These are phyloP conservation scores for Ochotona princeps DNA, from an alignment of 2,113 vertebrate genomes.

Conservation along the genomic window DNA sequence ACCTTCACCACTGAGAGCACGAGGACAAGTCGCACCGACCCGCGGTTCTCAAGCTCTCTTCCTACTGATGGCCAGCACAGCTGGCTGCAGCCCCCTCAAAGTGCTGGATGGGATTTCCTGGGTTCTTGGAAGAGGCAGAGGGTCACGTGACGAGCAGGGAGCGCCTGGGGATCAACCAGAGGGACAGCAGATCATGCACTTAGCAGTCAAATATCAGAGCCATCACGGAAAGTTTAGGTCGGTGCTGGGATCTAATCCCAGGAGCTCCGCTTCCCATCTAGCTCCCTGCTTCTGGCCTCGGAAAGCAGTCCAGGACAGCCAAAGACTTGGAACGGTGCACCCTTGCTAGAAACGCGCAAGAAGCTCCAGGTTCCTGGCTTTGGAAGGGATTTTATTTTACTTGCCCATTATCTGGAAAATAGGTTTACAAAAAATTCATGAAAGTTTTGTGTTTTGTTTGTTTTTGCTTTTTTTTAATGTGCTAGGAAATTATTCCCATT, in stretches of 20 bases:
- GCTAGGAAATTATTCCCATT: not conserved
- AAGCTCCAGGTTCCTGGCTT: too few relatives aligned
- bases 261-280: too few relatives aligned
- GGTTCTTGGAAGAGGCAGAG: not conserved
- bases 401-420: not conserved
- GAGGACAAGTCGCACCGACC: not conserved
- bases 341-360: too few relatives aligned
- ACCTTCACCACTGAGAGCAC: not conserved
- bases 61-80: too few relatives aligned
- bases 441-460: not conserved
- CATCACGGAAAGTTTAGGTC: constrained; percentile 86
- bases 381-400: too few relatives aligned
- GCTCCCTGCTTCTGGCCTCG: too few relatives aligned
- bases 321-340: too few relatives aligned
- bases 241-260: too few relatives aligned
- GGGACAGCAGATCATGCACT: constrained; percentile 47
- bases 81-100: constrained; percentile 61
- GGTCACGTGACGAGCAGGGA: constrained; percentile 18
- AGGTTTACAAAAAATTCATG: not conserved
- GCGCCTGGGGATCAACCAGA: constrained; percentile 52
- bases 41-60: not conserved
- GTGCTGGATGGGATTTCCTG: not conserved
- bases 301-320: too few relatives aligned
- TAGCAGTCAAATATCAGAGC: constrained; percentile 83
- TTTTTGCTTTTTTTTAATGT: not conserved